Base-by-base conservation (phyloP, 2,113 vertebrate species). In the Probosciger aterrimus region DNA sequence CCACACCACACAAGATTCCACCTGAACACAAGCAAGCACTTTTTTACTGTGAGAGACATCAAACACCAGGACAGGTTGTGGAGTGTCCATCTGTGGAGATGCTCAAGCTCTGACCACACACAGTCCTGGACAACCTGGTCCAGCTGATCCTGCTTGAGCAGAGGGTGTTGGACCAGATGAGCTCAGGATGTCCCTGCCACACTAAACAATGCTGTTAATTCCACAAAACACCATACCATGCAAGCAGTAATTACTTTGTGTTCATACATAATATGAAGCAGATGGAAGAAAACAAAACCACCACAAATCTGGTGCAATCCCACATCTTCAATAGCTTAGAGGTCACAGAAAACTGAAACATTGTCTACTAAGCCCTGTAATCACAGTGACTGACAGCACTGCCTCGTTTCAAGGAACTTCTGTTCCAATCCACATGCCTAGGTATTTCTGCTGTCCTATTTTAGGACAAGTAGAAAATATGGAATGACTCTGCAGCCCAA, bases 311-410 rank as follows among this genome's bases (percentile, higher is more conserved):
- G 35, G 13, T 39, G 23, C 43, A 82, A 60, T 35, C 27, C 27
- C 13, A 1, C 50, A 68, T 55, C 44, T 55, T 55, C 35, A 69
- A 49, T 5, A 73, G 30, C 57, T 68, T 41, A 59, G 52, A 93
- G 39, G 57, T 60, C 44, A 44, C 0, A 0, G 24, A 63, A 79
- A 83, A 62, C 27, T 3, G 11, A 37, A 74, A 33, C 0, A 2
- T 4, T 47, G 50, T 19, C 31, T 49, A 27, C 39, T 14, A 22
- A 82, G n/a, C 30, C 60, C 27, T 0, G 0, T 6, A 65, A 64
- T 7, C 27, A 39, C 33, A 88, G 11, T 19, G 46, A 83, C 33
- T 30, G 31, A 79, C 18, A 69, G 71, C 43, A 59, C 14, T 4
- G 0, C 35, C 63, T 70, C 46, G 10, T 46, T 49, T 65, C 79